Conservation (phyloP, 2,113 vertebrate genomes). For the Oreocharis arfaki region DNA sequence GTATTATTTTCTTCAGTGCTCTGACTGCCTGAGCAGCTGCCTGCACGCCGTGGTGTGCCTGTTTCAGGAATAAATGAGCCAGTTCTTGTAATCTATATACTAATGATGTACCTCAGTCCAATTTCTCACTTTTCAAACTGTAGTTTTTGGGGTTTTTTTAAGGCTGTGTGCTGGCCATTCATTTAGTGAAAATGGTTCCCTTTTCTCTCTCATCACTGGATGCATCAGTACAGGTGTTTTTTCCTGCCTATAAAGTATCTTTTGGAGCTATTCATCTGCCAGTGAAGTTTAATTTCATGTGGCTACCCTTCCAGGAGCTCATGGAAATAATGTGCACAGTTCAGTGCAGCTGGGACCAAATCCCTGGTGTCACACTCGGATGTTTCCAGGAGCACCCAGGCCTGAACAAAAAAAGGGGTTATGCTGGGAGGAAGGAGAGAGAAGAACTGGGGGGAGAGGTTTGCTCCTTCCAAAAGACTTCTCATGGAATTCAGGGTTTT, state of each 20-base stretch:
- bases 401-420: neutral
- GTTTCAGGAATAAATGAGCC: neutral
- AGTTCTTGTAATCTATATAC: neutral
- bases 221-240: neutral
- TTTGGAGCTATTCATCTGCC: neutral
- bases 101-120: neutral
- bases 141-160: no score
- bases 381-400: neutral
- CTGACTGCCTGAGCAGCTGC: neutral
- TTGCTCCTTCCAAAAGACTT: neutral
- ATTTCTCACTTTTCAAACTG: neutral
- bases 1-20: neutral
- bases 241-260: neutral
- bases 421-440: neutral
- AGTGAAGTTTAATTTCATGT: neutral
- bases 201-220: neutral
- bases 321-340: neutral
- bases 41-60: neutral
- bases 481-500: accelerated
- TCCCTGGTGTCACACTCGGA: accelerated
- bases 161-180: neutral
- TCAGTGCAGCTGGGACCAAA: neutral
- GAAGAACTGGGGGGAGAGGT: neutral
- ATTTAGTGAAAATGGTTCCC: neutral
- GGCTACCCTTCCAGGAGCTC: neutral